Conservation (phyloP, 2,797 vertebrate species). For the Numenius phaeopus region DNA sequence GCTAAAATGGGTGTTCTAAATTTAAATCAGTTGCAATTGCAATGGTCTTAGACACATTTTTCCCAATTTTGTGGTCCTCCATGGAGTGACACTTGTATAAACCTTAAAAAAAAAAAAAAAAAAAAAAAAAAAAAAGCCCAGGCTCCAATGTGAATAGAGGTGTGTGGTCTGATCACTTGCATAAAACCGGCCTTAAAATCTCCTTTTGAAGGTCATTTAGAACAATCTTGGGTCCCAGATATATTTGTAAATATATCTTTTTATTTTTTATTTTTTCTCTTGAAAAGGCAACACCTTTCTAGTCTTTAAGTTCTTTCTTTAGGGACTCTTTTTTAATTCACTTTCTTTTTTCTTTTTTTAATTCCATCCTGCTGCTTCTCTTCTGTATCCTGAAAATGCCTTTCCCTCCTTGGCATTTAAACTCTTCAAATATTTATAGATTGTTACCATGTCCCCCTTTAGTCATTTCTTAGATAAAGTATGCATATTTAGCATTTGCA, state of each 20-base stretch:
- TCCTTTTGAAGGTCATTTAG: not conserved
- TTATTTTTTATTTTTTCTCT: not conserved
- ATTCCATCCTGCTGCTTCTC: not conserved
- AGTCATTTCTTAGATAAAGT: constrained; percentile 68
- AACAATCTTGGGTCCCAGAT: not conserved
- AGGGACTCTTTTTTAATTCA: not conserved
- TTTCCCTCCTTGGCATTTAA: constrained; percentile 50
- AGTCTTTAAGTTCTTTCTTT: not conserved
- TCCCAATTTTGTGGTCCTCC: not conserved
- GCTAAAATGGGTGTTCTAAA: not conserved
- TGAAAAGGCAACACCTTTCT: not conserved
- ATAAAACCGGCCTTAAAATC: not conserved
- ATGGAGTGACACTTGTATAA: not conserved
- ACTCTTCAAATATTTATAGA: constrained; percentile 68
- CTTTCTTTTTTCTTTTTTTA: not conserved
- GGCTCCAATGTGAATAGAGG: not conserved
- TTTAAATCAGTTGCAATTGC: not conserved
- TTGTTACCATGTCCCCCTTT: constrained; percentile 54
- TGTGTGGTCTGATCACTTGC: not conserved
- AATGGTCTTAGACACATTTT: not conserved
- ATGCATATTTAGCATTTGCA: constrained; percentile 69
- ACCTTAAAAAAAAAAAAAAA: not conserved
- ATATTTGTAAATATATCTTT: not conserved
- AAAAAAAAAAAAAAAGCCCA: not conserved
- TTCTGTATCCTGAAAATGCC: constrained; percentile 45